Base-by-base conservation (phyloP, 1,140 invertebrate genomes). In the Hetaerina americana region DNA sequence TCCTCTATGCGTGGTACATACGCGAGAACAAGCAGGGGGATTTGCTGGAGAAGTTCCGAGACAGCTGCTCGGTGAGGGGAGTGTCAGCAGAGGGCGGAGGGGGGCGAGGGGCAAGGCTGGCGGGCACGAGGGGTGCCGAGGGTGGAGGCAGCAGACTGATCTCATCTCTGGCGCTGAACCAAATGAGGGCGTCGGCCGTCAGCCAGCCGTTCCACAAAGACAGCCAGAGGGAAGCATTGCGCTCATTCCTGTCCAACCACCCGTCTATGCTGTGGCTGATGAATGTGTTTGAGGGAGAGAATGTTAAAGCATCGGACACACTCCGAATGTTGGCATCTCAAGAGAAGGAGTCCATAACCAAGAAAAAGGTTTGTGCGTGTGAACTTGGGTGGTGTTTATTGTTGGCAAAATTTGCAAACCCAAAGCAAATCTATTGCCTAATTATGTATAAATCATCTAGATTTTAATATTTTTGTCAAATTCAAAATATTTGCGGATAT, bases 311-410 rank as follows among this genome's bases (percentile, higher is more conserved):
- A 2, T 85, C 88, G 10, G 81, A 85, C 72, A 89, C 87, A 0
- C 81, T 96, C 10, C 82, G 85, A 66, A 81, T 85, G 27, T 78
- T 93, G 67, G 90, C 89, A 0, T 74, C 82, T 18, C 80, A 85
- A 49, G 93, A 95, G 81, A 84, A 77, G 0, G 86, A 90, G 74
- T 86, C 87, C 68, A 81, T 92, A 0, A 82, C 84, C 8, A 84
- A 90, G 73, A 92, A 92, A 79, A 92, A 91, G 80, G 88, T 89
- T 76, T n/a, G n/a, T n/a, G n/a, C n/a, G n/a, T n/a, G n/a, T n/a
- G n/a, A n/a, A n/a, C n/a, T n/a, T n/a, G n/a, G n/a, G n/a, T n/a
- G n/a, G n/a, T n/a, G n/a, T n/a, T n/a, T n/a, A n/a, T n/a, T n/a
- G n/a, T n/a, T n/a, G n/a, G n/a, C n/a, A n/a, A n/a, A n/a, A n/a